Evolutionary conservation across 2,888 invertebrate species (phyloP), one percentile per base, ranked within the genome.

Genomic region (Strigamia maritima): DNA sequence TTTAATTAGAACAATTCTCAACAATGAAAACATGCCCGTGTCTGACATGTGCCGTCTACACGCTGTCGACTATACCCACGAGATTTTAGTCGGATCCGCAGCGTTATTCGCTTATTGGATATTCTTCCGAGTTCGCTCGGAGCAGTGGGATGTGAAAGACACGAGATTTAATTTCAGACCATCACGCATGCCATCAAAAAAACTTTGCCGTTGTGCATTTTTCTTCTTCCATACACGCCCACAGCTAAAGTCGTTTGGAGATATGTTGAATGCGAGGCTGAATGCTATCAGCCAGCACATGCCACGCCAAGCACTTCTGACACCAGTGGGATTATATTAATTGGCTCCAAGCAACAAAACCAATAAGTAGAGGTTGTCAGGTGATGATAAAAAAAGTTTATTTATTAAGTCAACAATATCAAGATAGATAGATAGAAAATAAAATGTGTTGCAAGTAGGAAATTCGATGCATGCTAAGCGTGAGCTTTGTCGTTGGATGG

Each of bases 31-130:
- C 2, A 1, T 60, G 60, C 10, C n/a, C 24, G 24, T 65, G 24
- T 26, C 65, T 65, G 28, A 65, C 65, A 16, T 49, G 26, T 65
- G 26, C 24, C 65, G 65, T 24, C 65, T 65, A 65, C 65, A 65
- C 65, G 26, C 65, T 7, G 16, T 2, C 24, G 65, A 65, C 65
- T 26, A 24, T 65, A 14, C 65, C 65, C 65, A 65, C 26, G 65
- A 65, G 26, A 65, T 65, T 65, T 26, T 7, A 26, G 65, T 65
- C 28, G 65, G 24, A 10, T 24, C 26, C 26, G 6, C 65, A 65
- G 24, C 65, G n/a, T n/a, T n/a, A 26, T 65, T 65, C 65, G 65
- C 65, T 65, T 65, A 65, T 65, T 65, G 65, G 65, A 65, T 65
- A 65, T 65, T 65, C 65, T 24, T 65, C 65, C 24, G 65, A 26